phyloP scores from a whole-genome alignment of 1,140 invertebrate species.

The Scaptodrosophila lebanonensis region DNA sequence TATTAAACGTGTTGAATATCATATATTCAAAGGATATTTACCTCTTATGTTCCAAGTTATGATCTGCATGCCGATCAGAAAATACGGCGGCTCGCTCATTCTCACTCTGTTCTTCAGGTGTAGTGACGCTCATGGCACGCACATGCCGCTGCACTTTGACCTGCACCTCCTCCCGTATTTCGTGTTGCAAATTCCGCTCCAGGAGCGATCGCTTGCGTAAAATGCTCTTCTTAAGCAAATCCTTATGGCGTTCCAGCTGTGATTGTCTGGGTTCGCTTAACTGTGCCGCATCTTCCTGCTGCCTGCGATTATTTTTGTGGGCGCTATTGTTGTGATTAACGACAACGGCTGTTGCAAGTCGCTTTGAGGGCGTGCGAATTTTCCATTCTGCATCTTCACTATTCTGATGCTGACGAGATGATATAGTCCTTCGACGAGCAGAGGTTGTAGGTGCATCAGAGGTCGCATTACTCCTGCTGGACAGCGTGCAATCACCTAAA shows the following conservation, averaged over 20 bases:
- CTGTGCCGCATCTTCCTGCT: slow-evolving; percentile 26
- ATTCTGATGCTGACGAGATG: slow-evolving; percentile 34
- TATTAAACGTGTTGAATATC: background rate
- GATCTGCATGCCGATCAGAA: slow-evolving; percentile 34
- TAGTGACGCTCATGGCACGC: slow-evolving; percentile 69
- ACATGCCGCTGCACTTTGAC: slow-evolving; percentile 73
- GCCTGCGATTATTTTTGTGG: slow-evolving; percentile 40
- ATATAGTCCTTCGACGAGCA: slow-evolving; percentile 30
- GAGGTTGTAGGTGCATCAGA: slow-evolving; percentile 15
- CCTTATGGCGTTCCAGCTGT: slow-evolving; percentile 83
- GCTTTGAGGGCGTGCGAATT: slow-evolving; percentile 33
- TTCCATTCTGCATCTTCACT: slow-evolving; percentile 57
- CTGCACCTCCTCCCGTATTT: slow-evolving; percentile 89
- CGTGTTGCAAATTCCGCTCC: slow-evolving; percentile 93
- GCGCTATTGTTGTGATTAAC: slow-evolving; percentile 20
- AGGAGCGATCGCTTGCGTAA: slow-evolving; percentile 91
- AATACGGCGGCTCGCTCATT: slow-evolving; percentile 31
- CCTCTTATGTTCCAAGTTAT: slow-evolving; percentile 38
- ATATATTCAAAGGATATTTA: background rate
- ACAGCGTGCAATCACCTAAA: slow-evolving; percentile 52
- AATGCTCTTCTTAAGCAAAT: slow-evolving; percentile 95
- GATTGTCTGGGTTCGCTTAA: slow-evolving; percentile 43
- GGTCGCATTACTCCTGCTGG: slow-evolving; percentile 31
- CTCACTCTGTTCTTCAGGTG: slow-evolving; percentile 56
- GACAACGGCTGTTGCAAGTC: slow-evolving; percentile 15